phyloP scores from a whole-genome alignment of 2,888 invertebrate species.

The Sminthurinus aureus region DNA sequence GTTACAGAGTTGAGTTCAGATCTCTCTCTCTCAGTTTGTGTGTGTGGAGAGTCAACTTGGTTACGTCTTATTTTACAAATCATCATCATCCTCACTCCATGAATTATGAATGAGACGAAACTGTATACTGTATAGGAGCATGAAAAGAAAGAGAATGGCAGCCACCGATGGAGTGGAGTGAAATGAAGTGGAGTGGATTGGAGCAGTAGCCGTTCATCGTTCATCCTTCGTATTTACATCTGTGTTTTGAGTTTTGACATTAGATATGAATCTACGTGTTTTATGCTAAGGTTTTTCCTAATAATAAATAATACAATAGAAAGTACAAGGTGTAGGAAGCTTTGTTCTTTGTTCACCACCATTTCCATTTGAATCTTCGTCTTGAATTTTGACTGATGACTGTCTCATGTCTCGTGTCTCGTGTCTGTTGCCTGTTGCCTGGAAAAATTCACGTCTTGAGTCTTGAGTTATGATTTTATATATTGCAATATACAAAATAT shows the following conservation, averaged over 20 bases:
- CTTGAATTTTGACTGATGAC: too few relatives aligned
- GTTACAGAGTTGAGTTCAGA: background rate
- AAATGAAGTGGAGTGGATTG: background rate
- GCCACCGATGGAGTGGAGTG: background rate
- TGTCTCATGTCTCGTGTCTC: background rate
- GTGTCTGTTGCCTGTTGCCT: background rate
- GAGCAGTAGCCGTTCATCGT: background rate
- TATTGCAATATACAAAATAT: background rate
- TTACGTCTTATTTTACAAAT: background rate
- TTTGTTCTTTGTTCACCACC: background rate
- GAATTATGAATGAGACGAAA: background rate
- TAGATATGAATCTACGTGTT: background rate
- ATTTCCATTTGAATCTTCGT: too few relatives aligned
- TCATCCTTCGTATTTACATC: background rate
- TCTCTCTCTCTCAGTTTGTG: background rate
- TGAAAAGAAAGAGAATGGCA: background rate
- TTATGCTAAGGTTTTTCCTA: background rate
- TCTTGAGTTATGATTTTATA: too few relatives aligned
- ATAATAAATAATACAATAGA: background rate
- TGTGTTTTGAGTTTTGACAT: background rate
- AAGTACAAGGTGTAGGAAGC: too few relatives aligned
- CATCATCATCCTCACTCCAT: background rate
- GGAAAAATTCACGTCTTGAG: background rate
- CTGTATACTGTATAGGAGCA: background rate
- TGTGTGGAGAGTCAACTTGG: background rate